Base-by-base conservation (phyloP, 1,140 invertebrate species). In the Potamilus streckersoni region DNA sequence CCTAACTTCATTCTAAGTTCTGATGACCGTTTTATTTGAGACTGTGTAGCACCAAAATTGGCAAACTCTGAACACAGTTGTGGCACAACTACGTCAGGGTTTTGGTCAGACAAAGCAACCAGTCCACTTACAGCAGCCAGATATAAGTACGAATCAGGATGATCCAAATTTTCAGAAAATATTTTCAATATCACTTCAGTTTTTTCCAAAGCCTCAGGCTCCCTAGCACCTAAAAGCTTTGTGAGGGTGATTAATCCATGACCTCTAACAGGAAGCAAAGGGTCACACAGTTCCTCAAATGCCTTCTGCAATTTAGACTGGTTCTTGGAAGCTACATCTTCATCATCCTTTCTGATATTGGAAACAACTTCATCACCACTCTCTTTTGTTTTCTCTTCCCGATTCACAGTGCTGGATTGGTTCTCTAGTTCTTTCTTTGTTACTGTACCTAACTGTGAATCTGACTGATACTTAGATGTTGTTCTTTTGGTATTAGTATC, bases 111-210 rank as follows among this genome's bases (percentile, higher is more conserved):
- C 58, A 96, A 86, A 23, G 93, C 88, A 58, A 94, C 92, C 64
- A 97, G 87, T 17, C 94, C 94, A 84, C 94, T 93, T 23, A 96
- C 93, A 17, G 95, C 93, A 62, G 93, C 91, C 69, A 97, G 88
- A 89, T 97, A 97, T 67, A 97, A 90, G 87, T 95, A 97, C 0
- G 95, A 95, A 88, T 97, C 96, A 31, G 93, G 88, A 84, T 96
- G 91, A 83, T 93, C 93, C 0, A 97, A 86, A 90, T 94, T 93
- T 88, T 94, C 92, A 73, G 88, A 58, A 82, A 85, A 87, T 16
- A 96, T 89, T 83, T 92, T 93, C 57, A 95, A 89, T 49, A 96
- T 78, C 79, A 93, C 90, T 71, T 93, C 91, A 82, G 93, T 93
- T 79, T 93, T 93, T 2, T 92, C 89, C 59, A 93, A 81, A n/a